These are phyloP conservation scores for Ditula angustiorana DNA, from an alignment of 2,888 invertebrate genomes.

Conservation along the genomic window DNA sequence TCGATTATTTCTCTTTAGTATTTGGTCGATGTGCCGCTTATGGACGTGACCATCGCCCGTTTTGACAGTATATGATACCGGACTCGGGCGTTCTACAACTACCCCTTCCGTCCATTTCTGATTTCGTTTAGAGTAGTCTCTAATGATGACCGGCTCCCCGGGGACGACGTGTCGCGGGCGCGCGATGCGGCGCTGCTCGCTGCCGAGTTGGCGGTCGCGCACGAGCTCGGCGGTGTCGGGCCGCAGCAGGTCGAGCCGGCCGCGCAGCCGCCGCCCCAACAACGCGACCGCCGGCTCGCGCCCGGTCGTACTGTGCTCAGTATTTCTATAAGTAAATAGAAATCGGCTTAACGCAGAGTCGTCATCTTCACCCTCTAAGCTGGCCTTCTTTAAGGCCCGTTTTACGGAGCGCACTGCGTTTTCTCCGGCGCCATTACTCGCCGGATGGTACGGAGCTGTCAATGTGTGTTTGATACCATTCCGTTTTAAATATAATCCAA, in stretches of 20 bases:
- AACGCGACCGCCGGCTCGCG: conserved; percentile 23
- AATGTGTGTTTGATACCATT: conserved; percentile 30
- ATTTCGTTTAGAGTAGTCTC: conserved; percentile 7
- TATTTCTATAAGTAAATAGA: conserved; percentile 31
- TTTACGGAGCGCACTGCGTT: conserved; percentile 26
- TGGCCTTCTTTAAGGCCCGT: conserved; percentile 27
- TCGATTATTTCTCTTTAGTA: conserved; percentile 9
- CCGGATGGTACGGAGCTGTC: conserved; percentile 19
- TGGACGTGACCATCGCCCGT: conserved; percentile 1
- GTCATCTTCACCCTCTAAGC: background rate
- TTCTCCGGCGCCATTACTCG: conserved; percentile 31
- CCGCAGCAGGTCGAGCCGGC: conserved; percentile 36
- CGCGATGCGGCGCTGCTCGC: background rate
- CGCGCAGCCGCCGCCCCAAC: conserved; percentile 33
- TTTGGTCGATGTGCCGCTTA: conserved; percentile 34
- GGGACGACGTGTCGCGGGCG: background rate
- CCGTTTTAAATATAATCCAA: conserved; percentile 30
- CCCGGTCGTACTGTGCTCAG: conserved; percentile 31
- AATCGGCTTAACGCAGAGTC: conserved; percentile 19
- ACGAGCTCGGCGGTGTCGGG: conserved; percentile 23
- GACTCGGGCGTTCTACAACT: conserved; percentile 7
- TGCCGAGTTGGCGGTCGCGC: conserved; percentile 16
- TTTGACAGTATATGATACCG: conserved; percentile 24
- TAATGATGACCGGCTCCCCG: conserved; percentile 7
- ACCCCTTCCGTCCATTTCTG: conserved; percentile 21